Conservation (phyloP, 1,140 invertebrate genomes). For the Polyergus mexicanus region DNA sequence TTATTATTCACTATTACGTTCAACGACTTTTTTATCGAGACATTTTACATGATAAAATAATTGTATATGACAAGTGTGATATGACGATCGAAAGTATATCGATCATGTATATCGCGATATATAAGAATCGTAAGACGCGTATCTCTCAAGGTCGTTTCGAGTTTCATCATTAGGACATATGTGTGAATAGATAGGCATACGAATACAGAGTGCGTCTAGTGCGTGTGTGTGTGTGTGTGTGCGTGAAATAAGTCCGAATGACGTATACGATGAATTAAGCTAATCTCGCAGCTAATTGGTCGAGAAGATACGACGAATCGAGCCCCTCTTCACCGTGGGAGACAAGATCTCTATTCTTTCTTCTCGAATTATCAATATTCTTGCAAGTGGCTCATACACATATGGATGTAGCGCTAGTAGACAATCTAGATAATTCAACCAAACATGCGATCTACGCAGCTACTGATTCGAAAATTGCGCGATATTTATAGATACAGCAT, state of each 20-base stretch:
- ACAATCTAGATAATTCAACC: conserved; percentile 25
- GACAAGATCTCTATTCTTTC: background rate
- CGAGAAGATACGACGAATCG: conserved; percentile 28
- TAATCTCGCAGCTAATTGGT: conserved; percentile 42
- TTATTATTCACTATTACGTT: background rate
- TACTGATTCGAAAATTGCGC: conserved; percentile 11
- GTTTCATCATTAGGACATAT: background rate
- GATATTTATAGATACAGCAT: background rate
- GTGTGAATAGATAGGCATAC: background rate
- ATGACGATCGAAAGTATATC: background rate
- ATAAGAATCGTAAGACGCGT: conserved; percentile 24
- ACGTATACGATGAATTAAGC: conserved; percentile 34
- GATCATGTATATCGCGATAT: conserved; percentile 38
- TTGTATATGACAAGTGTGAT: conserved; percentile 14
- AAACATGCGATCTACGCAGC: background rate
- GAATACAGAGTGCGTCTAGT: background rate
- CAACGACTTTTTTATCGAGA: conserved; percentile 17
- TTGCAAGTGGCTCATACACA: conserved; percentile 20
- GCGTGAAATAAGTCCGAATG: background rate
- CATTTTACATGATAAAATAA: conserved; percentile 7
- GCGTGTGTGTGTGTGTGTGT: no score
- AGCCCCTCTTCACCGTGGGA: conserved; percentile 3
- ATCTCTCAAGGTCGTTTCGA: conserved; percentile 40
- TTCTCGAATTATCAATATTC: conserved; percentile 19
- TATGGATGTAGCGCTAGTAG: background rate